These are phyloP conservation scores for Drymonia ruficornis DNA, from an alignment of 2,888 invertebrate genomes.

Conservation along the genomic window DNA sequence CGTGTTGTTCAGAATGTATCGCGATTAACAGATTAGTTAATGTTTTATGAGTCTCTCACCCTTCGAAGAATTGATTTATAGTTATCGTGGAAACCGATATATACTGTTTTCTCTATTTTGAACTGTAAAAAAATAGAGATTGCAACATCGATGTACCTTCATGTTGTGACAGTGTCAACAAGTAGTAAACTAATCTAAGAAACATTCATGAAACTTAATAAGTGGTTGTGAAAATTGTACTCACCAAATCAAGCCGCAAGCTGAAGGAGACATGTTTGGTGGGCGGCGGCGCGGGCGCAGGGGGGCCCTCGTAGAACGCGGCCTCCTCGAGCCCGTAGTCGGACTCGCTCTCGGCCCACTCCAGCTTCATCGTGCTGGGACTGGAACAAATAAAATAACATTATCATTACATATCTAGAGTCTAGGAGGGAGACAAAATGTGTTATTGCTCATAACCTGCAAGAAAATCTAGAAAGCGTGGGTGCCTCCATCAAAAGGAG, in stretches of 20 bases:
- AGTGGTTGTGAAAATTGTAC: constrained; percentile 22
- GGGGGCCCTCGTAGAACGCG: constrained; percentile 88
- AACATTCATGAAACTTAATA: background rate
- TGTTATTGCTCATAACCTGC: no score
- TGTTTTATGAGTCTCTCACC: no score
- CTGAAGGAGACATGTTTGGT: constrained; percentile 81
- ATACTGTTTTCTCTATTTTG: no score
- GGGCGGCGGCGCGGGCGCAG: constrained; percentile 68
- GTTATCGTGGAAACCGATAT: background rate
- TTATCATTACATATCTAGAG: background rate
- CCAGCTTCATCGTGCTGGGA: constrained; percentile 87
- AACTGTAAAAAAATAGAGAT: no score
- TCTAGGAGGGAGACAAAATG: no score
- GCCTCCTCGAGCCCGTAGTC: constrained; percentile 89
- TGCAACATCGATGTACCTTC: no score
- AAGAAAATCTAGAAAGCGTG: no score
- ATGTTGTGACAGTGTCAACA: no score
- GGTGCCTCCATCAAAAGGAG: no score
- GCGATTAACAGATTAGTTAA: constrained; percentile 13
- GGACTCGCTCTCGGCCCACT: constrained; percentile 85
- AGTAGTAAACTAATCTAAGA: no score
- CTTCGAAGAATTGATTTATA: no score
- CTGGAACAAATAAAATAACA: constrained; percentile 49
- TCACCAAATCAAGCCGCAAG: constrained; percentile 75
- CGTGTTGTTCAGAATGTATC: constrained; percentile 5